These are phyloP conservation scores for Poicephalus meyeri DNA, from an alignment of 2,113 vertebrate genomes.

Conservation along the genomic window DNA sequence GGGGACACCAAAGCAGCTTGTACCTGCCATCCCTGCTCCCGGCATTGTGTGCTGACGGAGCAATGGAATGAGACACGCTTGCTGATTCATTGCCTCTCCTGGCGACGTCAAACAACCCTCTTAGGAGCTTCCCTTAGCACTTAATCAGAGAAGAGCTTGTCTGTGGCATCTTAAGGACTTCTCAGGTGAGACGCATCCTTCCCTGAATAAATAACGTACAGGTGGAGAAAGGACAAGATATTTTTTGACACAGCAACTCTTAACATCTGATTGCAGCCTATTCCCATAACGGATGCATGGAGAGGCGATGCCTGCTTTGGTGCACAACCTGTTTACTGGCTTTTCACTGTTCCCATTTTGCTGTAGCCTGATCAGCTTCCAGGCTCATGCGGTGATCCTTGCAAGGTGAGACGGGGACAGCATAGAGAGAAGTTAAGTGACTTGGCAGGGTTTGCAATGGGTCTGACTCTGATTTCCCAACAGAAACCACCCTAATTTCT, in stretches of 20 bases:
- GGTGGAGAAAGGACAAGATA: background rate
- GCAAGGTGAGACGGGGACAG: background rate
- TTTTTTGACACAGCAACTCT: background rate
- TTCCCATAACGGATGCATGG: background rate
- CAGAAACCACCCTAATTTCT: background rate
- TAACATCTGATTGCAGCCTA: background rate
- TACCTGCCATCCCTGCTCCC: background rate
- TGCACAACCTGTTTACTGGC: background rate
- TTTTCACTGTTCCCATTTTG: background rate
- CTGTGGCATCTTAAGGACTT: constrained; percentile 36
- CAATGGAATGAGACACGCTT: background rate
- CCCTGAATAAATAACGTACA: background rate
- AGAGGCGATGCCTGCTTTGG: background rate
- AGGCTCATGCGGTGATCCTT: background rate
- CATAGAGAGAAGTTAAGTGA: background rate
- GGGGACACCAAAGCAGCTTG: background rate
- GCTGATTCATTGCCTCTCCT: constrained; percentile 19
- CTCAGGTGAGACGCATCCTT: constrained; percentile 13
- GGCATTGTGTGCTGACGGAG: rapidly evolving
- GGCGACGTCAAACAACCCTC: background rate
- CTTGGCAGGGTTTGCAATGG: background rate
- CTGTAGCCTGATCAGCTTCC: background rate
- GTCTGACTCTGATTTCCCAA: background rate
- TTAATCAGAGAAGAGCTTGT: constrained; percentile 45
- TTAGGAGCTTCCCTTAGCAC: background rate